Evolutionary conservation across 1,140 invertebrate genomes (phyloP).

Genomic region (Choristoneura fumiferana): DNA sequence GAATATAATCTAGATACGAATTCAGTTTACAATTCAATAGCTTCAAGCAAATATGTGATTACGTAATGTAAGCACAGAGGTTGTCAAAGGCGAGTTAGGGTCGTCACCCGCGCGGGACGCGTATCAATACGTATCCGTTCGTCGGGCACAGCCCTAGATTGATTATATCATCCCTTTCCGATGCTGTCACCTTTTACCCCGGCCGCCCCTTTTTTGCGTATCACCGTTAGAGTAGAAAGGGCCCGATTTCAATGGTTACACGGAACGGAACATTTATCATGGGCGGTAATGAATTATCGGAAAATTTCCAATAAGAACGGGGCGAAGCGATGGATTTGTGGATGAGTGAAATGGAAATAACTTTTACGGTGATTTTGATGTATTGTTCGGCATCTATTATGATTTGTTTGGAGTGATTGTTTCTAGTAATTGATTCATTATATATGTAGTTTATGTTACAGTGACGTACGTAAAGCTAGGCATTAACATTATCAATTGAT

Average conservation of each 20-base stretch:
- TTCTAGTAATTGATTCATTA: too few species aligned
- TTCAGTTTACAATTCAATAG: neutral
- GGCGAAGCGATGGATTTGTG: slow-evolving; percentile 16
- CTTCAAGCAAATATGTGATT: slow-evolving; percentile 10
- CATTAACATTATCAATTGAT: too few species aligned
- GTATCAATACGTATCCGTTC: slow-evolving; percentile 49
- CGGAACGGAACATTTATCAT: slow-evolving; percentile 70
- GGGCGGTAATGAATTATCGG: slow-evolving; percentile 72
- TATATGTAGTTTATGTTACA: too few species aligned
- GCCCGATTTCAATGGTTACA: slow-evolving; percentile 63
- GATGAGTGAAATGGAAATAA: slow-evolving; percentile 13
- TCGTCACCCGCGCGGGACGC: slow-evolving; percentile 20
- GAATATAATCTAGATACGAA: too few species aligned
- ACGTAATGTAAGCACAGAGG: slow-evolving; percentile 11
- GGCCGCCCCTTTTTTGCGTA: slow-evolving; percentile 62
- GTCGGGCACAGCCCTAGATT: slow-evolving; percentile 56
- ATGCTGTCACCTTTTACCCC: slow-evolving; percentile 54
- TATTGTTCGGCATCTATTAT: too few species aligned
- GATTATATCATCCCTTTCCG: slow-evolving; percentile 69
- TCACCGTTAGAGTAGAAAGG: slow-evolving; percentile 73
- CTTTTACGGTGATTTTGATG: slow-evolving; percentile 6
- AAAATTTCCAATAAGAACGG: slow-evolving; percentile 64
- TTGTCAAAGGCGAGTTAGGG: slow-evolving; percentile 19
- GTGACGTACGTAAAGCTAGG: too few species aligned
- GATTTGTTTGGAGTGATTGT: too few species aligned